Evolutionary conservation across 2,797 vertebrate species (phyloP).

Genomic region (Phalanger gymnotis): DNA sequence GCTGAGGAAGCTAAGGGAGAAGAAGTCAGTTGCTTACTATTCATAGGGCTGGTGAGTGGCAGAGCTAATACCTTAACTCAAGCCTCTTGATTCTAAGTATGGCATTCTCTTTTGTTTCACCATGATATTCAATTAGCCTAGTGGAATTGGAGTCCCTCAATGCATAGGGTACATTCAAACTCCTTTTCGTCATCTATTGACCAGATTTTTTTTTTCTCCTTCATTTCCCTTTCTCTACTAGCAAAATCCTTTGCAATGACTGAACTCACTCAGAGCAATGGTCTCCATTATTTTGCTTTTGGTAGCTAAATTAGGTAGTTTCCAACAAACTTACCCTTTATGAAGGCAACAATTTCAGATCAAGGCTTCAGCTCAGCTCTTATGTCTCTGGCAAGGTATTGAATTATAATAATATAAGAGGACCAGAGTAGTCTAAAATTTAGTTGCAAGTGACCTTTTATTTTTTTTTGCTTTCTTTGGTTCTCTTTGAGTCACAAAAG

Average conservation of each 20-base stretch:
- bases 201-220: conserved; percentile 52
- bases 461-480: neutral
- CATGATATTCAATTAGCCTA: neutral
- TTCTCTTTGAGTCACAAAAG: conserved; percentile 47
- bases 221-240: conserved; percentile 6
- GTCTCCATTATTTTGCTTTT: conserved; percentile 31
- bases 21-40: neutral
- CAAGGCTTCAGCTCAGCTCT: conserved; percentile 31
- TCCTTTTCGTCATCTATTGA: conserved; percentile 52
- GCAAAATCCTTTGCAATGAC: neutral
- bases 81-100: neutral
- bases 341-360: conserved; percentile 8
- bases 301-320: conserved; percentile 6
- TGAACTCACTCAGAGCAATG: neutral
- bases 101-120: conserved; percentile 21
- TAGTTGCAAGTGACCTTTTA: neutral
- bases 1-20: neutral
- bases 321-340: conserved; percentile 2
- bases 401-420: neutral
- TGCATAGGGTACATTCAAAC: conserved; percentile 16
- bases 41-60: neutral
- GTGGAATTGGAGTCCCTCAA: neutral
- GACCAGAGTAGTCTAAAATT: neutral
- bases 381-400: neutral
- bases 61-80: neutral